These are phyloP conservation scores for Alsophila aescularia DNA, from an alignment of 2,888 invertebrate species.

Conservation along the genomic window DNA sequence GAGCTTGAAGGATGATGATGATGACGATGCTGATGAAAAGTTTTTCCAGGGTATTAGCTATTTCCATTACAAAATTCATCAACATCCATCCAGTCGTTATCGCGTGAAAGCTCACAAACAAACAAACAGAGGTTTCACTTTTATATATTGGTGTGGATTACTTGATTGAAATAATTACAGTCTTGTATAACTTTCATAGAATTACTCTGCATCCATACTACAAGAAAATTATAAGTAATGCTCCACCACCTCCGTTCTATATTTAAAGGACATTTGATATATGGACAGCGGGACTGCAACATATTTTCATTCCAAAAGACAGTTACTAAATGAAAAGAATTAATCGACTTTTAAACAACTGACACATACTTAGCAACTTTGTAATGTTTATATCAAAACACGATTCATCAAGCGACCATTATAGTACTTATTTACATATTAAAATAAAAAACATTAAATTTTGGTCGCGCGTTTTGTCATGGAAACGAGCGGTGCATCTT, in stretches of 20 bases:
- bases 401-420: slow-evolving; percentile 29
- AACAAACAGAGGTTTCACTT: too few relatives aligned
- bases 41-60: too few relatives aligned
- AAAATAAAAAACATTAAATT: slow-evolving; percentile 1
- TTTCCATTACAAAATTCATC: too few relatives aligned
- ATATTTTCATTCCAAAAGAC: slow-evolving; percentile 34
- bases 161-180: too few relatives aligned
- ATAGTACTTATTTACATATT: neutral
- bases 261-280: slow-evolving; percentile 2
- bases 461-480: slow-evolving; percentile 20
- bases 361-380: slow-evolving; percentile 45
- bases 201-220: too few relatives aligned
- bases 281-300: slow-evolving; percentile 1
- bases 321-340: slow-evolving; percentile 49
- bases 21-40: too few relatives aligned
- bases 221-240: too few relatives aligned
- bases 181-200: too few relatives aligned
- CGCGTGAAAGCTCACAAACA: too few relatives aligned
- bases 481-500: slow-evolving; percentile 46
- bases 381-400: slow-evolving; percentile 34
- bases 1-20: too few relatives aligned
- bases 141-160: too few relatives aligned
- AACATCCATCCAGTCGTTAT: too few relatives aligned
- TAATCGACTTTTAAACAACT: slow-evolving; percentile 49
- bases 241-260: neutral